phyloP scores from a whole-genome alignment of 1,140 invertebrate genomes.

The Megalonaias nervosa region DNA sequence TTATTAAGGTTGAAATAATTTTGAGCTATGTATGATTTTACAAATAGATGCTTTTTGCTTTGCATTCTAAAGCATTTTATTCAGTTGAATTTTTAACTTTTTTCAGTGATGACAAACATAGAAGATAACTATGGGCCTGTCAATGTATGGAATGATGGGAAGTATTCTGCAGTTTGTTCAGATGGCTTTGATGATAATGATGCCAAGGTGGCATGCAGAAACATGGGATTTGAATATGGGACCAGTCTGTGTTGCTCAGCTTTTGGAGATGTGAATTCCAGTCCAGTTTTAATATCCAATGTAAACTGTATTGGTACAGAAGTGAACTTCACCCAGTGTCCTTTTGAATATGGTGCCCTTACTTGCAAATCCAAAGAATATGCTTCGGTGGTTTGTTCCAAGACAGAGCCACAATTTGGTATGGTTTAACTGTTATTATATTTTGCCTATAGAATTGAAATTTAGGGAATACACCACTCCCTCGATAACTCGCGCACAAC shows the following conservation, averaged over 20 bases:
- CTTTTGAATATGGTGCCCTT: background rate
- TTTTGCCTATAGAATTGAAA: too few species aligned
- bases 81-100: background rate
- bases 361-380: constrained; percentile 40
- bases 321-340: constrained; percentile 39
- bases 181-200: constrained; percentile 54
- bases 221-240: constrained; percentile 55
- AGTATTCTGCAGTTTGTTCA: constrained; percentile 54
- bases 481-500: too few species aligned
- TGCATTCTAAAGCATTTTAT: too few species aligned
- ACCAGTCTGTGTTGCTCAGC: constrained; percentile 50
- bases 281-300: constrained; percentile 19
- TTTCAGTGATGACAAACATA: constrained; percentile 43
- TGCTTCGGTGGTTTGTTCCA: constrained; percentile 58
- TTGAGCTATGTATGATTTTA: too few species aligned
- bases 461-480: too few species aligned
- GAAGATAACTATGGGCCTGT: constrained; percentile 53
- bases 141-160: constrained; percentile 37
- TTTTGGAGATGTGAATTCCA: constrained; percentile 28
- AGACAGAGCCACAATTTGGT: constrained; percentile 35
- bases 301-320: constrained; percentile 45
- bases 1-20: too few species aligned
- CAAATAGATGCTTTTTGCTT: too few species aligned
- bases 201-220: constrained; percentile 53
- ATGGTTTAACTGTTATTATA: constrained; percentile 6